Evolutionary conservation across 2,113 vertebrate species (phyloP).

Genomic region (Puffinus mauretanicus): DNA sequence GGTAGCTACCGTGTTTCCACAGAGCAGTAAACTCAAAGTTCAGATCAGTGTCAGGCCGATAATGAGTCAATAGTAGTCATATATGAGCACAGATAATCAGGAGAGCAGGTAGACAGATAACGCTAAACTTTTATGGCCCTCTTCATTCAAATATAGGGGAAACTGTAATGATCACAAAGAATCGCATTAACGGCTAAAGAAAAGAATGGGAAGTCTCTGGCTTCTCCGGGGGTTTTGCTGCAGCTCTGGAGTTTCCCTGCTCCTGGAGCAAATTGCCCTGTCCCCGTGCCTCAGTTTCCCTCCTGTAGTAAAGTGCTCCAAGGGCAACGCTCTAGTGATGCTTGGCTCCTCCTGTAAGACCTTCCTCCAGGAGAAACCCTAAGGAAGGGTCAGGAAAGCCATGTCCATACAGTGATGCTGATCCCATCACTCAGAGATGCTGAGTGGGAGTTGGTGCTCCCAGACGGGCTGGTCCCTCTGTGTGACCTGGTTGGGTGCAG

Average conservation of each 20-base stretch:
- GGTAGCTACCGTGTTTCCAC: conserved; percentile 21
- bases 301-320: neutral
- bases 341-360: neutral
- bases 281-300: accelerated
- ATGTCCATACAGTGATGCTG: accelerated
- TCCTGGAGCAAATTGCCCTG: neutral
- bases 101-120: neutral
- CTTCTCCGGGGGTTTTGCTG: neutral
- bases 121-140: neutral
- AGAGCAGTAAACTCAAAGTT: conserved; percentile 50
- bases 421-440: neutral
- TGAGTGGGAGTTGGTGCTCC: neutral
- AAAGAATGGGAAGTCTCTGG: neutral
- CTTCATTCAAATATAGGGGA: neutral
- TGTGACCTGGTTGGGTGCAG: too few species aligned
- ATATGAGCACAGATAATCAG: neutral
- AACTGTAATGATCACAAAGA: neutral
- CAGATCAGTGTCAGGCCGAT: neutral
- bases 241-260: neutral
- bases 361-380: neutral
- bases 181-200: neutral
- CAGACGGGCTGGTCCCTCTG: accelerated
- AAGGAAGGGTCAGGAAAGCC: neutral
- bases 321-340: neutral
- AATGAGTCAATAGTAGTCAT: neutral